A percentile compares a stretch with the other conserved stretches of the same genome.
These are phyloP conservation scores for Ryuthela nishihirai DNA, from an alignment of 2,888 invertebrate genomes.

Conservation along the genomic window DNA sequence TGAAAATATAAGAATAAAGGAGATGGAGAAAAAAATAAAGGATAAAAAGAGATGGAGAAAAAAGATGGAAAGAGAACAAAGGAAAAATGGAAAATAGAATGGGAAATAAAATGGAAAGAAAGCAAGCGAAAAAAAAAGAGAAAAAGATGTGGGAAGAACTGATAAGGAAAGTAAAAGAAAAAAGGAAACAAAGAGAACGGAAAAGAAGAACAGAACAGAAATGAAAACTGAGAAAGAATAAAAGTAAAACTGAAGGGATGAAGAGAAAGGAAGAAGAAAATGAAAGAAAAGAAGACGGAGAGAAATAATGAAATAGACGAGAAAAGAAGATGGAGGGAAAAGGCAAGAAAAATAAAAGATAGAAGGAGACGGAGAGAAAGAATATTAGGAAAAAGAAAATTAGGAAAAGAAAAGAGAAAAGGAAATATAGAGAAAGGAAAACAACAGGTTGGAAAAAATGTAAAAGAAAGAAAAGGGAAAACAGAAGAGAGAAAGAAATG, in stretches of 20 bases:
- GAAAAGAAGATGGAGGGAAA: background rate
- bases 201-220: background rate
- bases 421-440: background rate
- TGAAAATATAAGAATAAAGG: too few relatives aligned
- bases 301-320: background rate
- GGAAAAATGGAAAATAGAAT: too few relatives aligned
- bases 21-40: too few relatives aligned
- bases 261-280: too few relatives aligned
- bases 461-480: background rate
- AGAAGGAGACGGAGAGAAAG: background rate
- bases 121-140: too few relatives aligned
- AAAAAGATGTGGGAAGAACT: too few relatives aligned
- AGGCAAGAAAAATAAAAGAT: background rate
- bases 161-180: background rate
- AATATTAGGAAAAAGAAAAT: background rate
- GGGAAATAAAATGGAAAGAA: too few relatives aligned
- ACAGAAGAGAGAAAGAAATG: background rate
- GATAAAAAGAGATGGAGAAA: too few relatives aligned
- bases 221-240: background rate
- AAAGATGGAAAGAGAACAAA: too few relatives aligned
- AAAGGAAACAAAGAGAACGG: background rate
- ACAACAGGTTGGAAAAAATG: background rate
- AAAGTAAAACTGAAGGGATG: background rate
- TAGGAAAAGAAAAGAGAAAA: background rate
- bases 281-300: too few relatives aligned